phyloP scores from a whole-genome alignment of 2,113 vertebrate genomes.

The Solea solea region DNA sequence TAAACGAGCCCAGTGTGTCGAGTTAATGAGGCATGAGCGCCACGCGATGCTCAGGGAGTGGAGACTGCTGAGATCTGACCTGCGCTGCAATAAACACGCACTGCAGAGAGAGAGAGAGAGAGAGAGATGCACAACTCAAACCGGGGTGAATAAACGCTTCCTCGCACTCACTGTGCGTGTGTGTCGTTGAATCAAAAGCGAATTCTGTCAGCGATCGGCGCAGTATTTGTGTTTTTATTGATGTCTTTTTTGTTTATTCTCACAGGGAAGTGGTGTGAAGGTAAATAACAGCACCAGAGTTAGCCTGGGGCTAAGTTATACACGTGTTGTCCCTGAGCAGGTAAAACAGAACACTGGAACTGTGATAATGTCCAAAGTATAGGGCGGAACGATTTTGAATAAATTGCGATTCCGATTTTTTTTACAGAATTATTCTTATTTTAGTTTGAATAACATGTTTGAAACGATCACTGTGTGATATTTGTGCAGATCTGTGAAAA shows the following conservation, averaged over 20 bases:
- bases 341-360: background rate
- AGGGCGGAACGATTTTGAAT: too few species aligned
- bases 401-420: too few species aligned
- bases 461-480: too few species aligned
- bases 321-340: background rate
- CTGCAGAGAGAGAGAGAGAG: conserved; percentile 28
- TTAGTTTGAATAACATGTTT: too few species aligned
- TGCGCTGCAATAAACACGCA: conserved; percentile 59
- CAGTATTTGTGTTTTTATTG: background rate
- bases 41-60: conserved; percentile 48
- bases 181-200: background rate
- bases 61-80: conserved; percentile 68
- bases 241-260: background rate
- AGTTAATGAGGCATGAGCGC: conserved; percentile 74
- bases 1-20: conserved; percentile 69
- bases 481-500: too few species aligned
- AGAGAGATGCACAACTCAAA: conserved; percentile 10
- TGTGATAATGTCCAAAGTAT: background rate
- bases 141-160: conserved; percentile 24
- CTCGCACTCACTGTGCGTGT: background rate
- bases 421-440: too few species aligned
- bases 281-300: background rate
- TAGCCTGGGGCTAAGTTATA: background rate
- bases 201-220: too few species aligned
- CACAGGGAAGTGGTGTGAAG: background rate